Percentiles rank a stretch among this genome's conserved stretches.
phyloP scores from a whole-genome alignment of 2,113 vertebrate species.

The Oncorhynchus kisutch region DNA sequence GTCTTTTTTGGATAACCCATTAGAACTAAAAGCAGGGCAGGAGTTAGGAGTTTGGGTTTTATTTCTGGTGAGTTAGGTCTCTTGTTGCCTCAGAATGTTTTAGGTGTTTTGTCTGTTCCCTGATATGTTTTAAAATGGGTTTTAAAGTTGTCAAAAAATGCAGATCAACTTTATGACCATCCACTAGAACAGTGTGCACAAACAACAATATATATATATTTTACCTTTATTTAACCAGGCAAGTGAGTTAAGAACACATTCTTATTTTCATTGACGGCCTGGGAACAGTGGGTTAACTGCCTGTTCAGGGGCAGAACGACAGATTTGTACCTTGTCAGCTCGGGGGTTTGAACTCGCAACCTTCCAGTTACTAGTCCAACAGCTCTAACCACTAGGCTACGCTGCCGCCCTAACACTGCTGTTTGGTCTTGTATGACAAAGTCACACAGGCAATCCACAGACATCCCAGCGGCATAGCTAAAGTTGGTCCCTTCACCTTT shows the following conservation, averaged over 20 bases:
- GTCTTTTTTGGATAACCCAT: not conserved
- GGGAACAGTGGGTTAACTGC: no score
- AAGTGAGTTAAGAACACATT: no score
- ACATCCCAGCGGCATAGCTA: not conserved
- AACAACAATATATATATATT: not conserved
- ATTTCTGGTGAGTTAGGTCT: not conserved
- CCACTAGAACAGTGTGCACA: not conserved
- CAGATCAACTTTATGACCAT: constrained; percentile 13
- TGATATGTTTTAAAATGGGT: constrained; percentile 26
- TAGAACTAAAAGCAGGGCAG: not conserved
- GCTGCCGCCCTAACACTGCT: no score
- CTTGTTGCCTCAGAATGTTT: not conserved
- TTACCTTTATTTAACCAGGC: no score
- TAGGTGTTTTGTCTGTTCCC: not conserved
- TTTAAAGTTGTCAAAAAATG: constrained; percentile 4
- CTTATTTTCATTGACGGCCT: no score
- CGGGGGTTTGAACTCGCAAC: no score
- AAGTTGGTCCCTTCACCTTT: constrained; percentile 15
- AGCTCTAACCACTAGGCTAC: no score
- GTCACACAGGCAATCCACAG: not conserved
- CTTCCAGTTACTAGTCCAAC: no score
- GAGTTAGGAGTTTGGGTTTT: constrained; percentile 4
- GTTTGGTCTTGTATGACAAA: not conserved
- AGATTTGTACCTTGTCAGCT: no score
- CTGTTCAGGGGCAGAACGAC: no score